A percentile compares a stretch with the other conserved stretches of the same genome.
Conservation (phyloP, 2,113 vertebrate genomes). For the Boleophthalmus pectinirostris region DNA sequence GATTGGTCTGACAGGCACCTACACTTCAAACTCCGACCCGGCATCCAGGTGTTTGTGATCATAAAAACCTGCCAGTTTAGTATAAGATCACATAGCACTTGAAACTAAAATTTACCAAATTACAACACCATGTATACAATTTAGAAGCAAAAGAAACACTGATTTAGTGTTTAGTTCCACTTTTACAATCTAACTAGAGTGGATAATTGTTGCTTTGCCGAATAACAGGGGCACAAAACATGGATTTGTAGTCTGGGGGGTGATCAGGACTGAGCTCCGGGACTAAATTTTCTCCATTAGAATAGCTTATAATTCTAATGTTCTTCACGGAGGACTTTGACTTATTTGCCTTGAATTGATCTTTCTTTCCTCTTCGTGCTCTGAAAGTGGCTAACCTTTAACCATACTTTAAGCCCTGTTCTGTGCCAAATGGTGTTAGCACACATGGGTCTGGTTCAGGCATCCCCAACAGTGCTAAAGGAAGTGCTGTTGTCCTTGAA, state of each 20-base stretch:
- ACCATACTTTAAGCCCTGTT: background rate
- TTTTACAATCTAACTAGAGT: background rate
- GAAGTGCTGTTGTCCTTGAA: slow-evolving; percentile 7
- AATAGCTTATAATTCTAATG: background rate
- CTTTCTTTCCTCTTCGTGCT: background rate
- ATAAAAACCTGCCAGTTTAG: too few relatives aligned
- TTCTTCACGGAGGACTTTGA: background rate
- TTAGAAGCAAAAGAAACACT: too few relatives aligned
- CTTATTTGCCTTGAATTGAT: slow-evolving; percentile 3
- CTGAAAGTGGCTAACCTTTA: background rate
- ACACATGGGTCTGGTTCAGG: background rate
- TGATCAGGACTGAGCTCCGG: background rate
- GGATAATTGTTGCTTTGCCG: background rate
- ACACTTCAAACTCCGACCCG: too few relatives aligned
- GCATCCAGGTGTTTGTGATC: too few relatives aligned
- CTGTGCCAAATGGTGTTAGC: background rate
- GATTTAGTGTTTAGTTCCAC: too few relatives aligned
- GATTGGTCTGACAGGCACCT: too few relatives aligned
- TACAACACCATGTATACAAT: too few relatives aligned
- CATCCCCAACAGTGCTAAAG: background rate
- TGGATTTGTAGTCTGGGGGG: background rate
- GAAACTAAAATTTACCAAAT: too few relatives aligned
- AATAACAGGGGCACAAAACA: slow-evolving; percentile 20
- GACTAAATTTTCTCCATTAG: background rate
- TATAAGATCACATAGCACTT: too few relatives aligned